Evolutionary conservation across 2,113 vertebrate species (phyloP), one percentile per base, ranked within the genome.

Genomic region (Mesembrinibis cayennensis): DNA sequence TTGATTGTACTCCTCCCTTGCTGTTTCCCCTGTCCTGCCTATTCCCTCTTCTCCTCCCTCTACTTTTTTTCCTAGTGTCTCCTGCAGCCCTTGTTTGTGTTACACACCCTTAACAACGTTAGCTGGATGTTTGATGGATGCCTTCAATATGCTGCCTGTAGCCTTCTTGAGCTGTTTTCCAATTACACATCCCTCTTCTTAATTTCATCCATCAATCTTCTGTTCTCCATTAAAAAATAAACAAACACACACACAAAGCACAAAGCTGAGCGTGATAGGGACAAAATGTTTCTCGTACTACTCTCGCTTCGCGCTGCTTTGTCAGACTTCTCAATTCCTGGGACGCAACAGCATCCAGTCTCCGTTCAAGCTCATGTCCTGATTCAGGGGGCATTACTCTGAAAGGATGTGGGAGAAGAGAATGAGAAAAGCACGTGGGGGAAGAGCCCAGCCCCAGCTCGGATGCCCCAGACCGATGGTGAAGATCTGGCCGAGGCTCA

Each of bases 201-300:
- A 97, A 97, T 98, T 98, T 97, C 93, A 95, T 86, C 82, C 94
- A 97, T 97, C 97, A 93, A 97, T 97, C 96, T 96, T 95, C 86
- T 69, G 53, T 76, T 97, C 92, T 66, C 93, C 92, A 94, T 97
- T 96, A 95, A 96, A 97, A 97, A 96, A 95, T 92, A 92, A 95
- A 95, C 59, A 95, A 77, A 94, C 77, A 80, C 44, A 82, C 76
- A 80, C 44, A 65, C 13, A 83, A 70, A 73, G 63, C 66, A 79
- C 78, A 79, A 62, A 89, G 74, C 83, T 63, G 83, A 65, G 70
- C 45, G 58, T 20, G 77, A 74, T 11, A 50, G 74, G 73, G 67
- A 94, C 74, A 91, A 89, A 96, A 90, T 63, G 69, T 83, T 94
- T 92, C 87, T 87, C 0, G 1, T 82, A 42, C 86, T 94, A 52